A percentile compares a stretch with the other conserved stretches of the same genome.
Evolutionary conservation across 2,888 invertebrate species (phyloP).

Genomic region (Apamea monoglypha): DNA sequence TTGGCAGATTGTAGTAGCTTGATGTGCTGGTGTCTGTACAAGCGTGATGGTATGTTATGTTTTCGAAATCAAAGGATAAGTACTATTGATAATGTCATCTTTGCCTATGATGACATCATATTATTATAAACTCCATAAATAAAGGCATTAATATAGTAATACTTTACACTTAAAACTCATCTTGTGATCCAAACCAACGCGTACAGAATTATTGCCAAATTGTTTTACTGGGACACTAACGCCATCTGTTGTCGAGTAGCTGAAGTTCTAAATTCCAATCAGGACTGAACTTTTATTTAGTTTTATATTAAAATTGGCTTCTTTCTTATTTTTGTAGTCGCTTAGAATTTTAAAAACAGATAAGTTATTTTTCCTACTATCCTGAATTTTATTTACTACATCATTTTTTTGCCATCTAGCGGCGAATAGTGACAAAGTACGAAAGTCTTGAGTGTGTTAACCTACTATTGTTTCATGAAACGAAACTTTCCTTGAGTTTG

Average conservation of each 20-base stretch:
- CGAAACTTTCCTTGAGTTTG: not conserved
- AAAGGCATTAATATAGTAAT: not conserved
- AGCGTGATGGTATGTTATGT: not conserved
- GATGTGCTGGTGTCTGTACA: too few relatives aligned
- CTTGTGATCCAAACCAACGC: not conserved
- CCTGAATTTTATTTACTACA: too few relatives aligned
- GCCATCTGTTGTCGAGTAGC: conserved; percentile 67
- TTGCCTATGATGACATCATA: not conserved
- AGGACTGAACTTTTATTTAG: not conserved
- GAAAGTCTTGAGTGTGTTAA: not conserved
- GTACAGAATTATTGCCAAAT: not conserved
- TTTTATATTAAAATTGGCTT: not conserved
- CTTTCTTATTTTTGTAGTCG: too few relatives aligned
- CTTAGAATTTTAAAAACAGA: not conserved
- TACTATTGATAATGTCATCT: not conserved
- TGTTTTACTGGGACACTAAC: not conserved
- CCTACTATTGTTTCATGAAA: not conserved
- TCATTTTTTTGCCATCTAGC: conserved; percentile 71
- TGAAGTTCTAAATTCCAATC: not conserved
- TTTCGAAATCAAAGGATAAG: not conserved
- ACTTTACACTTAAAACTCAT: not conserved
- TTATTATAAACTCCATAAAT: not conserved
- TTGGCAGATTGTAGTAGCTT: too few relatives aligned
- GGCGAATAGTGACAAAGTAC: conserved; percentile 64
- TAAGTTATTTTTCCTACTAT: not conserved